Base-by-base conservation (phyloP, 53 echinoderm and acorn worm genomes). In the Stichopus horrens region DNA sequence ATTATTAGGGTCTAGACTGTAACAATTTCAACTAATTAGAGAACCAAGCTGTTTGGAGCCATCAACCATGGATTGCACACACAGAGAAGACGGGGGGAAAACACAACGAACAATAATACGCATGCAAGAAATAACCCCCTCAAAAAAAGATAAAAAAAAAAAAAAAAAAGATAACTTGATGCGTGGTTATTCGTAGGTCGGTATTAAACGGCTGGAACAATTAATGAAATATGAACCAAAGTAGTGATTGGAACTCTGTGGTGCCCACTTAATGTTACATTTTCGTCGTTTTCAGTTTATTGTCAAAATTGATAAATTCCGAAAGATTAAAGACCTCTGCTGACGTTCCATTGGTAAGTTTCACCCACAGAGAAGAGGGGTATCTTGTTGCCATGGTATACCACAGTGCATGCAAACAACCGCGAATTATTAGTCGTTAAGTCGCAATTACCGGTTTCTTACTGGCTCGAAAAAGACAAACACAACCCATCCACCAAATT, bases 301-400 rank as follows among this genome's bases (percentile, higher is more conserved):
- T 78, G 79, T 78, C 79, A 78, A 78, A 55, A 78, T 78, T 78
- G 79, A 78, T 78, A 51, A 78, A 78, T 78, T 78, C 79, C 79
- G 53, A 78, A 9, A 55, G 37, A 6, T 4, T 78, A 78, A 78
- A 52, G 79, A 78, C 55, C 37, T n/a, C 55, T 52, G 79, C 16
- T 52, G 53, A 55, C 79, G 79, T 78, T 78, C 53, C 79, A 55
- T 54, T 78, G 79, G 79, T 55, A 53, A 19, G 79, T 16, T 78
- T 13, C 79, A 78, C 79, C 79, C 79, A 78, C 55, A 55, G 79
- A 53, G 79, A 78, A 18, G 18, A 51, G 7, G 79, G 13, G 53
- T 78, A 78, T 78, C 79, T 53, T 16, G 79, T 78, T 78, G 54
- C 79, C 37, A 19, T 52, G 55, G 37, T 37, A 37, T 78, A 54